Evolutionary conservation across 2,113 vertebrate species (phyloP).

Genomic region (Rhegmatorhina hoffmannsi): DNA sequence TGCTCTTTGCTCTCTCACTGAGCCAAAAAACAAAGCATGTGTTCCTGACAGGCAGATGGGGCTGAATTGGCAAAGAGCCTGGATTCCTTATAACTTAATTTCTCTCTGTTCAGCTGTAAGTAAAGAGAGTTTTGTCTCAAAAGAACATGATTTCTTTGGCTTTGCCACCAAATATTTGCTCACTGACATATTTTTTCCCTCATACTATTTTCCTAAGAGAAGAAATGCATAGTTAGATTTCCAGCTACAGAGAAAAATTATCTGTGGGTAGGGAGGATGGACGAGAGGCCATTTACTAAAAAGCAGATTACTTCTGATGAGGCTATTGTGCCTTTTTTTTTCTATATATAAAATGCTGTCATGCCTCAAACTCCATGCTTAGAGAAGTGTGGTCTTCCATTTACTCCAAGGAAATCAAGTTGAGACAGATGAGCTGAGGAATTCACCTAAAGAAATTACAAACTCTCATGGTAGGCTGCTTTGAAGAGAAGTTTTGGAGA

Average conservation of each 20-base stretch:
- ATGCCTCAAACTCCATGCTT: not conserved
- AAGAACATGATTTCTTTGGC: conserved; percentile 6
- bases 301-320: not conserved
- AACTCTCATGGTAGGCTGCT: not conserved
- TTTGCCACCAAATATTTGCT: conserved; percentile 12
- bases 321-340: not conserved
- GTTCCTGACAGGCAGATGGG: conserved; percentile 23
- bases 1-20: not conserved
- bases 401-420: not conserved
- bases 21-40: not conserved
- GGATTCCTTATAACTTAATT: conserved; percentile 27
- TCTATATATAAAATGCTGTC: not conserved
- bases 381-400: not conserved
- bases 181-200: not conserved
- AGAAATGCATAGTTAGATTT: not conserved
- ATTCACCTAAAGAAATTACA: not conserved
- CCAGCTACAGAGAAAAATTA: not conserved
- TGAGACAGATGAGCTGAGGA: not conserved
- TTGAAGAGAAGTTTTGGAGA: not conserved
- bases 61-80: conserved; percentile 32
- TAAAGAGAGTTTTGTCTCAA: conserved; percentile 25
- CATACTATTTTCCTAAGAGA: not conserved
- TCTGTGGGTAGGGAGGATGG: not conserved
- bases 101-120: conserved; percentile 32
- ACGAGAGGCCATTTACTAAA: not conserved